Conservation (phyloP, 1,140 invertebrate genomes). For the Theocolax elegans region DNA sequence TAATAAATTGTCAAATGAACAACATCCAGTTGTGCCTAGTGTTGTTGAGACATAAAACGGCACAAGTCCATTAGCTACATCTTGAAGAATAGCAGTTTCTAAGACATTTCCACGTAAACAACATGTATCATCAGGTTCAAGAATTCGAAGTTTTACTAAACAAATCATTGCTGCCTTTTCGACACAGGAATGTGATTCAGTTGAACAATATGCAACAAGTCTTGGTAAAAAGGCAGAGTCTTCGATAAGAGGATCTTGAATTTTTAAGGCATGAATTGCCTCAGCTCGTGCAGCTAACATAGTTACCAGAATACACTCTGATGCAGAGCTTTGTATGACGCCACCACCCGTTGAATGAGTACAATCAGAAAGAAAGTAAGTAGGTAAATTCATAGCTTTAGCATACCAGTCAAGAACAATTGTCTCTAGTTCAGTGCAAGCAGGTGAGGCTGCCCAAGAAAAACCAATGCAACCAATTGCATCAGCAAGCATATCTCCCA, state of each 20-base stretch:
- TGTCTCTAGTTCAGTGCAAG: conserved; percentile 86
- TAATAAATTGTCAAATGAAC: conserved; percentile 83
- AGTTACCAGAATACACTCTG: conserved; percentile 87
- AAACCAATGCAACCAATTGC: conserved; percentile 94
- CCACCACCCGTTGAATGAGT: conserved; percentile 76
- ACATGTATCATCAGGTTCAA: conserved; percentile 88
- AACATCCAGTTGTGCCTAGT: conserved; percentile 84
- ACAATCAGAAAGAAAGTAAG: conserved; percentile 67
- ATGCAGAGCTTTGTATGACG: conserved; percentile 85
- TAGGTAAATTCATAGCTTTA: conserved; percentile 70
- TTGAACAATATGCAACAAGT: conserved; percentile 84
- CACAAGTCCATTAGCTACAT: conserved; percentile 80
- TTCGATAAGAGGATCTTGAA: conserved; percentile 62
- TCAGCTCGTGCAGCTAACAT: conserved; percentile 83
- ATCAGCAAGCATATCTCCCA: conserved; percentile 93
- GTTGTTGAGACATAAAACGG: conserved; percentile 89
- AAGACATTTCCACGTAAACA: conserved; percentile 81
- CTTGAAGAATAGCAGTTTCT: conserved; percentile 78
- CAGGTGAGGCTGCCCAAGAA: conserved; percentile 92
- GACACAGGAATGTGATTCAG: conserved; percentile 91
- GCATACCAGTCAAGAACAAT: conserved; percentile 78
- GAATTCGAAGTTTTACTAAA: conserved; percentile 86
- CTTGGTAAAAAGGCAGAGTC: conserved; percentile 84
- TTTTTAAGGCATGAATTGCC: conserved; percentile 79
- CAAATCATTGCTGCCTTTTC: conserved; percentile 95